These are phyloP conservation scores for Thera britannica DNA, from an alignment of 2,888 invertebrate genomes.

Conservation along the genomic window DNA sequence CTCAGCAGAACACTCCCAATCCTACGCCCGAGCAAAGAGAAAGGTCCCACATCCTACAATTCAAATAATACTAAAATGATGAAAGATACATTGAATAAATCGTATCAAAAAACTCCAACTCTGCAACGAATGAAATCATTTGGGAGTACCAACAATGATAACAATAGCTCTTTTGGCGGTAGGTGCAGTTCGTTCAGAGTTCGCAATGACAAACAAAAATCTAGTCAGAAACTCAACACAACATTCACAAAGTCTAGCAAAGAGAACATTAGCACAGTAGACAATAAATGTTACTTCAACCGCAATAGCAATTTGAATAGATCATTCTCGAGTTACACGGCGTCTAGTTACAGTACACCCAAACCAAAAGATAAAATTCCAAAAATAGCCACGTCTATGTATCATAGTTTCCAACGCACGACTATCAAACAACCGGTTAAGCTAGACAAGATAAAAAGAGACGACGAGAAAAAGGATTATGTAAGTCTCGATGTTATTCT, in stretches of 20 bases:
- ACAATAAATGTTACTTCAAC: conserved; percentile 67
- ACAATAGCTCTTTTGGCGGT: conserved; percentile 66
- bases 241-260: conserved; percentile 81
- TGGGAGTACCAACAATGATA: conserved; percentile 73
- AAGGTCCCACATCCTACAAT: conserved; percentile 60
- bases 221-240: conserved; percentile 75
- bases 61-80: conserved; percentile 76
- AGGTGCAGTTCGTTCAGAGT: conserved; percentile 79
- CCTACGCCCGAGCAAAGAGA: conserved; percentile 72
- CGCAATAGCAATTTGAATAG: conserved; percentile 73
- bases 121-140: conserved; percentile 82
- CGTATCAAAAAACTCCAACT: conserved; percentile 81
- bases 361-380: conserved; percentile 80
- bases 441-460: conserved; percentile 76
- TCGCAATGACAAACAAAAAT: conserved; percentile 58
- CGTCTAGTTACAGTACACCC: conserved; percentile 75
- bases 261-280: conserved; percentile 73
- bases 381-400: conserved; percentile 78
- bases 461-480: conserved; percentile 70
- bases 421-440: conserved; percentile 76
- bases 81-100: conserved; percentile 81
- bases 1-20: conserved; percentile 74
- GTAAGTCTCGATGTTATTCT: conserved; percentile 80
- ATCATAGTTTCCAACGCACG: conserved; percentile 77
- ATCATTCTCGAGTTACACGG: conserved; percentile 76